Evolutionary conservation across 2,888 invertebrate species (phyloP).

Genomic region (Serripes groenlandicus): DNA sequence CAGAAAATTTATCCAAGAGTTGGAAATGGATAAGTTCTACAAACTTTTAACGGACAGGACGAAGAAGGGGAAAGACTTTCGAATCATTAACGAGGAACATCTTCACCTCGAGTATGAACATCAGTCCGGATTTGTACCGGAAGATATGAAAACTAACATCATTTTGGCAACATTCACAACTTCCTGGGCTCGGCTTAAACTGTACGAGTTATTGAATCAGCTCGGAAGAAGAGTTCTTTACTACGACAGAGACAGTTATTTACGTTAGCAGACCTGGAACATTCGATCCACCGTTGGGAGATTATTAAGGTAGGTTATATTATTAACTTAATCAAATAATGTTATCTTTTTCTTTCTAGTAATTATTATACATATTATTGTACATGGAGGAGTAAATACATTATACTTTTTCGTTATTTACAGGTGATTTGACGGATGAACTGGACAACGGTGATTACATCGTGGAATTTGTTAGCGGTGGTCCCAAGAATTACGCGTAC

Average conservation of each 20-base stretch:
- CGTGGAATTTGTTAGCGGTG: slow-evolving; percentile 77
- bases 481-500: slow-evolving; percentile 84
- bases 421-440: slow-evolving; percentile 61
- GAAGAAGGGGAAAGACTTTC: slow-evolving; percentile 31
- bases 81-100: slow-evolving; percentile 27
- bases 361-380: no score
- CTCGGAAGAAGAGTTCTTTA: slow-evolving; percentile 35
- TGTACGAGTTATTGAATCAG: slow-evolving; percentile 1
- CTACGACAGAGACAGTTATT: slow-evolving; percentile 49
- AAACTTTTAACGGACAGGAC: slow-evolving; percentile 5
- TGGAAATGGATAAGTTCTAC: slow-evolving; percentile 28
- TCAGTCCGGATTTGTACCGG: slow-evolving; percentile 19
- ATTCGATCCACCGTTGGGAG: slow-evolving; percentile 32
- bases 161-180: slow-evolving; percentile 48
- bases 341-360: background rate
- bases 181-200: slow-evolving; percentile 47
- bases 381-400: no score
- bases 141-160: slow-evolving; percentile 39
- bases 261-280: slow-evolving; percentile 15
- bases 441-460: slow-evolving; percentile 29
- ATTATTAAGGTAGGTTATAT: slow-evolving; percentile 22
- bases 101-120: slow-evolving; percentile 32
- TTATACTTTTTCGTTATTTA: no score
- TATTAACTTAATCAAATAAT: no score
- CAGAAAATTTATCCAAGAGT: slow-evolving; percentile 11